Evolutionary conservation across 2,888 invertebrate species (phyloP).

Genomic region (Drosophila histrio): DNA sequence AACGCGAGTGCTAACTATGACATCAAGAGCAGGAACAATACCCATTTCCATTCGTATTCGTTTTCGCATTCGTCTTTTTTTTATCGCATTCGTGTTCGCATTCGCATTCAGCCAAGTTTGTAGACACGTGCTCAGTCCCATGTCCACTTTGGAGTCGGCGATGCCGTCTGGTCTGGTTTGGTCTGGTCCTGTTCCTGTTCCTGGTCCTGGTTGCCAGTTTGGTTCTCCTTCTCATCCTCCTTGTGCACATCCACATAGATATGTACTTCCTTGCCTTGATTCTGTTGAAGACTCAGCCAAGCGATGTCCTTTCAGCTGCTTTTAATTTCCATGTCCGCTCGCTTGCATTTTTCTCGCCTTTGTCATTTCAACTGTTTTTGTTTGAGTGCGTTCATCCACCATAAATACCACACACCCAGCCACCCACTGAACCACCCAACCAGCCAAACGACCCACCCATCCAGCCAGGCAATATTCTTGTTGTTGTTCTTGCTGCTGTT

Average conservation of each 20-base stretch:
- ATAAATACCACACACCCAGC: slow-evolving; percentile 19
- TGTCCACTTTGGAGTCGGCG: slow-evolving; percentile 24
- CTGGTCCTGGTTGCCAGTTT: slow-evolving; percentile 5
- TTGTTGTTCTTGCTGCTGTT: slow-evolving; percentile 30
- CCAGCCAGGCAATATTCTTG: slow-evolving; percentile 13
- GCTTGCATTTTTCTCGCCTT: slow-evolving; percentile 65
- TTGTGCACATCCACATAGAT: not conserved
- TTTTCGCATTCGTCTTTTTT: slow-evolving; percentile 11
- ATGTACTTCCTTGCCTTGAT: slow-evolving; percentile 1
- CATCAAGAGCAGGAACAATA: slow-evolving; percentile 46
- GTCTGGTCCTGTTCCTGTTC: not conserved
- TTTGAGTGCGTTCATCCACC: slow-evolving; percentile 65
- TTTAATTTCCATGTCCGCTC: slow-evolving; percentile 60
- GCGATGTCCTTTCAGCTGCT: slow-evolving; percentile 57
- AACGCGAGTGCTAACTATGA: slow-evolving; percentile 43
- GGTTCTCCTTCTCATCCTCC: not conserved
- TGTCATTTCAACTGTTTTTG: slow-evolving; percentile 51
- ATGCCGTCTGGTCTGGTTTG: not conserved
- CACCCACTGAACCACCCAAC: not conserved
- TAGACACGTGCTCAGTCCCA: slow-evolving; percentile 23
- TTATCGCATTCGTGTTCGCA: not conserved
- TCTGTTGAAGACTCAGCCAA: slow-evolving; percentile 41
- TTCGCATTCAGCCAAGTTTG: not conserved
- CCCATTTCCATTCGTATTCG: slow-evolving; percentile 22
- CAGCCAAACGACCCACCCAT: slow-evolving; percentile 10